Evolutionary conservation across 2,113 vertebrate species (phyloP), one percentile per base, ranked within the genome.

Genomic region (pig (Sus scrofa)): DNA sequence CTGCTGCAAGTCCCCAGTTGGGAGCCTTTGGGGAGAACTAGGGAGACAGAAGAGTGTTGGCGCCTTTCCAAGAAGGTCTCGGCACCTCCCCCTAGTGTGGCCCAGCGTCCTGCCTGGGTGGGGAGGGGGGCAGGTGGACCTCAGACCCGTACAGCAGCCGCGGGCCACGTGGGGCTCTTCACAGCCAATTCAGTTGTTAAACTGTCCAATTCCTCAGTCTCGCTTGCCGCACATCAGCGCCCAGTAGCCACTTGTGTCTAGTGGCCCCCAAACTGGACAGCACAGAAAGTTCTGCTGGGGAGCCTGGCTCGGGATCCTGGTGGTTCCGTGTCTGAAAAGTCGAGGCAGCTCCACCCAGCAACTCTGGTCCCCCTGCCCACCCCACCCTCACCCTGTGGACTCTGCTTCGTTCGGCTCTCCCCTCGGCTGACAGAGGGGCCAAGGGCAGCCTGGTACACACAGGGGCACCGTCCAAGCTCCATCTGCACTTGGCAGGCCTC

Each of bases 371-470:
- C 39, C 26, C 24, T 67, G 22, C 26, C 67, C 7, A 8, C 34
- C 54, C 14, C 15, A 4, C n/a, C 37, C 24, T 24, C 30, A 5
- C 10, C n/a, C 67, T 16, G 7, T 20, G 44, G 10, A 26, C 62
- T 22, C 50, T 60, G 16, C 60, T 75, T 56, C 32, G 22, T 13
- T 44, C 44, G n/a, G n/a, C n/a, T 68, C 52, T 34, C 58, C 65
- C 2, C 12, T 3, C 16, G 24, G n/a, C 54, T 52, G 50, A 34
- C 11, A 6, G 4, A 20, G 37, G 16, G 54, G 26, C 67, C 7
- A 12, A 20, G 16, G 39, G 14, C 37, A 32, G 15, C 1, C 2
- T 0, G 3, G 7, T 3, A 22, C 6, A 13, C 58, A 39, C 4
- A 30, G 20, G 37, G 1, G 9, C n/a, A 13, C 87, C 10, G 19